phyloP scores from a whole-genome alignment of 1,140 invertebrate species.

The Papilio dardanus region DNA sequence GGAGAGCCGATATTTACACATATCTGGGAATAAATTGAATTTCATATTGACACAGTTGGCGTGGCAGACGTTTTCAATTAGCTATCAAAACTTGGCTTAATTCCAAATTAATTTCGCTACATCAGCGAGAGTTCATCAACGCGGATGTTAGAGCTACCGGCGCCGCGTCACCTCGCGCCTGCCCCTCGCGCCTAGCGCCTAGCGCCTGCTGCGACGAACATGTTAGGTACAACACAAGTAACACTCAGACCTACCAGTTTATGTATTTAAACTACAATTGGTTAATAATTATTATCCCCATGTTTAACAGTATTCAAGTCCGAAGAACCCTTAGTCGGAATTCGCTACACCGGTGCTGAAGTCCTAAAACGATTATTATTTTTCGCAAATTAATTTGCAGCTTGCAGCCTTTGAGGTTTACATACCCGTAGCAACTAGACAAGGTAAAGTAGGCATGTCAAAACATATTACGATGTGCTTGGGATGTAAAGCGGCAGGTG shows the following conservation, averaged over 20 bases:
- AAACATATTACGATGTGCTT: not conserved
- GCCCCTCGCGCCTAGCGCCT: no score
- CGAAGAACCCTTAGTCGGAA: no score
- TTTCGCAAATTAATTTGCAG: no score
- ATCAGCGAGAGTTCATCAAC: not conserved
- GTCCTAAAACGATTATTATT: not conserved
- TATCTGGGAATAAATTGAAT: conserved; percentile 36
- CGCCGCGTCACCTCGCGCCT: not conserved
- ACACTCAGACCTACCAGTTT: no score
- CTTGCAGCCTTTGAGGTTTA: not conserved
- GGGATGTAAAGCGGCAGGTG: not conserved
- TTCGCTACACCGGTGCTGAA: not conserved
- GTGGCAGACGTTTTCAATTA: conserved; percentile 23
- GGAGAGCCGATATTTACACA: conserved; percentile 31
- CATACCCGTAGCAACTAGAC: not conserved
- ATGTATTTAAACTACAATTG: no score
- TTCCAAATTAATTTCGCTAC: conserved; percentile 22
- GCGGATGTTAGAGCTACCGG: not conserved
- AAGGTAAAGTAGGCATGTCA: not conserved
- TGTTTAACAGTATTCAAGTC: no score
- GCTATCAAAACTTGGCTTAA: conserved; percentile 34
- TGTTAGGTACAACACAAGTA: not conserved
- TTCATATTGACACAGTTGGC: conserved; percentile 35
- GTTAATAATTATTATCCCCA: no score
- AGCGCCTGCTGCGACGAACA: not conserved